Evolutionary conservation across 2,797 vertebrate species (phyloP), one percentile per base, ranked within the genome.

Genomic region (Pristis pectinata): DNA sequence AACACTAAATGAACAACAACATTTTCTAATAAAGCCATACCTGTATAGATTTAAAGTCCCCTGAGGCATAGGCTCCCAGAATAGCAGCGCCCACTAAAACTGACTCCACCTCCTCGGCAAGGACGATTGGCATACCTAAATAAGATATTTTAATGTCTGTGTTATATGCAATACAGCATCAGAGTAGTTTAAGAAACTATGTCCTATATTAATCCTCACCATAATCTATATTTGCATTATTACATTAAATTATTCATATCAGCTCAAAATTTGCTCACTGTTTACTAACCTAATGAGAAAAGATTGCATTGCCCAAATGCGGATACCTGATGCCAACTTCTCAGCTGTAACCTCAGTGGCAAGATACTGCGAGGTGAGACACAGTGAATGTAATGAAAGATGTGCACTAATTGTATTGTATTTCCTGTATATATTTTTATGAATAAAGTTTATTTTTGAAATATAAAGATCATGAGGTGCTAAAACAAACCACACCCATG

Each of bases 31-130:
- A 27, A 95, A 95, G 96, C 96, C 97, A 53, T 97, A 99, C 99
- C 98, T 98, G 98, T 95, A 99, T 97, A 41, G 97, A 98, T 95
- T 96, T 83, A 96, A 98, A 98, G 96, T 99, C 98, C 82, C 96
- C 97, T 34, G 99, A 99, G 72, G 99, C 98, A 96, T 98, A 99
- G 49, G 98, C 99, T 95, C 98, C 98, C 95, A 99, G 97, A 95
- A 99, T 96, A 95, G 99, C 98, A 95, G 99, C 98, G 64, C 99
- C 99, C 94, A 99, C 97, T 94, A 99, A 96, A 94, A 99, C 98
- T 76, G 99, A 98, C 96, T 99, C 99, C 95, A 96, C 97, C 97
- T 99, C 98, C 95, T 97, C 97, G 30, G 98, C 98, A 95, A 99
- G 96, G 95, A 98, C 98, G 83, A 99, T 96, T 64, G 98, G 98